These are phyloP conservation scores for Drosophila aldrichi DNA, from an alignment of 2,888 invertebrate genomes.

Conservation along the genomic window DNA sequence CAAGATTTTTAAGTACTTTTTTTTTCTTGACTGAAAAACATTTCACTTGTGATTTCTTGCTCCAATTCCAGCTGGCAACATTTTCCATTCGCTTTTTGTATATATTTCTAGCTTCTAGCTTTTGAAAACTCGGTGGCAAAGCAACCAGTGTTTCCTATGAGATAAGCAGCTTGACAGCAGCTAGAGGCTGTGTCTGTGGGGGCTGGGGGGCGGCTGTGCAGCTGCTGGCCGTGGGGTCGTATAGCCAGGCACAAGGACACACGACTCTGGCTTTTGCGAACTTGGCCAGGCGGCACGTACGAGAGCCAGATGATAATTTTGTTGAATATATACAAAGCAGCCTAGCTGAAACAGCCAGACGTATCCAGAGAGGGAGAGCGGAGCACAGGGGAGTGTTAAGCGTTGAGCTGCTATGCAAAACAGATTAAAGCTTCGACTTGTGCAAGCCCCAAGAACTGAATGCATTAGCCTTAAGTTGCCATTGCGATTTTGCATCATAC, in stretches of 20 bases:
- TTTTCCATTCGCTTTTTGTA: conserved; percentile 13
- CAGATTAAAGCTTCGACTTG: conserved; percentile 55
- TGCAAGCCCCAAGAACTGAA: conserved; percentile 19
- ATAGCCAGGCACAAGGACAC: conserved; percentile 56
- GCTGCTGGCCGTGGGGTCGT: conserved; percentile 18
- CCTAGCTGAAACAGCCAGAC: not conserved
- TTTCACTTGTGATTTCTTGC: conserved; percentile 67
- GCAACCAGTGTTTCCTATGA: conserved; percentile 78
- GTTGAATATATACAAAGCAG: conserved; percentile 65
- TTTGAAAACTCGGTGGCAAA: conserved; percentile 40
- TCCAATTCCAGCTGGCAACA: conserved; percentile 65
- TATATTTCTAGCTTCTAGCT: conserved; percentile 1
- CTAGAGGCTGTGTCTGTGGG: not conserved
- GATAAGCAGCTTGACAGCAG: conserved; percentile 71
- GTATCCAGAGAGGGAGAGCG: not conserved
- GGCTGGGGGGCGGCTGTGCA: not conserved
- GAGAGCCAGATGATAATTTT: conserved; percentile 71
- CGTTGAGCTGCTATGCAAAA: conserved; percentile 68
- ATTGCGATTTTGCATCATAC: not conserved
- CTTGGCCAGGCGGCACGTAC: conserved; percentile 63
- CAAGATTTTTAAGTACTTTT: conserved; percentile 47
- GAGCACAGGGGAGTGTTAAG: conserved; percentile 29
- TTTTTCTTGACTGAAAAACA: conserved; percentile 50
- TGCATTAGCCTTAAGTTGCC: not conserved
- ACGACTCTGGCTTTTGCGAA: conserved; percentile 21